Conservation (phyloP, 2,113 vertebrate genomes). For the Pterophyllum scalare region DNA sequence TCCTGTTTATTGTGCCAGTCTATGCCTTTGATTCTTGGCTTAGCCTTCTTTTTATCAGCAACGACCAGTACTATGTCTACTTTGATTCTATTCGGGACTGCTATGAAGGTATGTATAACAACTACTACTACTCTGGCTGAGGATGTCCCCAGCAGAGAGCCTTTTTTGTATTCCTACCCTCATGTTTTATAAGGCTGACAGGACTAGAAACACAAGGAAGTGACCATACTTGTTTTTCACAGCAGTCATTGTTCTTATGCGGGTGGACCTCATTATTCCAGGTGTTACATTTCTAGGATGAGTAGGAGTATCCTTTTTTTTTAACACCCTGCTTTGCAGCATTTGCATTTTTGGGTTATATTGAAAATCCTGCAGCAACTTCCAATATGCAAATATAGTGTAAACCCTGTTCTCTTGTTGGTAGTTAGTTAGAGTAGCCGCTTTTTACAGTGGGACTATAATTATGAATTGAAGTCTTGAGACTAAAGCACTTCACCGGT, state of each 20-base stretch:
- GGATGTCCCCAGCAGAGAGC: not conserved
- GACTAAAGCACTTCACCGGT: constrained; percentile 12
- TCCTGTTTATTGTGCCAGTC: constrained; percentile 93
- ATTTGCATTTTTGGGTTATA: not conserved
- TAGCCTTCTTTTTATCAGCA: constrained; percentile 94
- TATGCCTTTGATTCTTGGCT: constrained; percentile 97
- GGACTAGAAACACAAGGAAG: constrained; percentile 25
- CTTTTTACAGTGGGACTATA: constrained; percentile 1
- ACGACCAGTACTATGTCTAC: constrained; percentile 92
- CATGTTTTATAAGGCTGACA: not conserved
- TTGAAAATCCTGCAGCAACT: not conserved
- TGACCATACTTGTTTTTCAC: constrained; percentile 71
- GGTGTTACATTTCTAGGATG: constrained; percentile 33
- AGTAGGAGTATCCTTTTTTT: not conserved
- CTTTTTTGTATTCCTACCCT: not conserved
- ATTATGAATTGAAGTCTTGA: constrained; percentile 28
- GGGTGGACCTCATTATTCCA: not conserved
- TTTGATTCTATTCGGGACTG: constrained; percentile 94
- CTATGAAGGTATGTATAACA: constrained; percentile 88
- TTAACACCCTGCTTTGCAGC: not conserved
- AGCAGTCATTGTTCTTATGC: constrained; percentile 3
- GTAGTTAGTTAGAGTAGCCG: not conserved
- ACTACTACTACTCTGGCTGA: not conserved
- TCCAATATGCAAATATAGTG: not conserved
- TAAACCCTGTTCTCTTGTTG: not conserved